These are phyloP conservation scores for Antrozous pallidus DNA, from an alignment of 2,797 vertebrate species.

Conservation along the genomic window DNA sequence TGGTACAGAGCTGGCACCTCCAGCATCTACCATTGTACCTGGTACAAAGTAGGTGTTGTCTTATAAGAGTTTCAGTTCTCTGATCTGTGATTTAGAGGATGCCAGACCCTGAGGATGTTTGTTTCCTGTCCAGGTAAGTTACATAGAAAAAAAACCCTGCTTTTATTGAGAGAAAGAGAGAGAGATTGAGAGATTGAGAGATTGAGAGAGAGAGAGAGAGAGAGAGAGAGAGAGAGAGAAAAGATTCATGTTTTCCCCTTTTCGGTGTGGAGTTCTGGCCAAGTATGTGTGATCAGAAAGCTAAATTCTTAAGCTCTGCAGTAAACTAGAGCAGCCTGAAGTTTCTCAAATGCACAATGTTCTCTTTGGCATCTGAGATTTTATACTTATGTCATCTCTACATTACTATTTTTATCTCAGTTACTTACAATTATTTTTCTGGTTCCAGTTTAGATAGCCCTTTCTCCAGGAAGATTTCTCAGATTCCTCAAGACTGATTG, in stretches of 20 bases:
- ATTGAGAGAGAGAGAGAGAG: neutral
- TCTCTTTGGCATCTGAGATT: neutral
- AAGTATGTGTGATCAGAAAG: neutral
- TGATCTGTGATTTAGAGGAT: neutral
- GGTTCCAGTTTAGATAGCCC: neutral
- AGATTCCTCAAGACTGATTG: neutral
- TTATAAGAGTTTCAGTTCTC: neutral
- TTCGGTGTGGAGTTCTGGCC: neutral
- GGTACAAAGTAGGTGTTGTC: neutral
- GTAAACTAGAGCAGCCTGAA: neutral
- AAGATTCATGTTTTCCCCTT: no score
- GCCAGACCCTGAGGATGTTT: neutral
- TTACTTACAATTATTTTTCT: slow-evolving; percentile 19
- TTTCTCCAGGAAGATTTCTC: neutral
- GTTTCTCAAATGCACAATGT: neutral
- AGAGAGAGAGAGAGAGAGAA: neutral
- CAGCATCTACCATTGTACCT: neutral
- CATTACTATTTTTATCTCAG: neutral
- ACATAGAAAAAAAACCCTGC: neutral
- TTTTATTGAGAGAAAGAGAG: neutral
- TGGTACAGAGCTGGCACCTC: neutral
- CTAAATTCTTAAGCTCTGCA: neutral
- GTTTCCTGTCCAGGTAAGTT: neutral
- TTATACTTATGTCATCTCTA: neutral
- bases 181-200: no score